phyloP scores from a whole-genome alignment of 2,888 invertebrate species.

The Lydus trimaculatus region DNA sequence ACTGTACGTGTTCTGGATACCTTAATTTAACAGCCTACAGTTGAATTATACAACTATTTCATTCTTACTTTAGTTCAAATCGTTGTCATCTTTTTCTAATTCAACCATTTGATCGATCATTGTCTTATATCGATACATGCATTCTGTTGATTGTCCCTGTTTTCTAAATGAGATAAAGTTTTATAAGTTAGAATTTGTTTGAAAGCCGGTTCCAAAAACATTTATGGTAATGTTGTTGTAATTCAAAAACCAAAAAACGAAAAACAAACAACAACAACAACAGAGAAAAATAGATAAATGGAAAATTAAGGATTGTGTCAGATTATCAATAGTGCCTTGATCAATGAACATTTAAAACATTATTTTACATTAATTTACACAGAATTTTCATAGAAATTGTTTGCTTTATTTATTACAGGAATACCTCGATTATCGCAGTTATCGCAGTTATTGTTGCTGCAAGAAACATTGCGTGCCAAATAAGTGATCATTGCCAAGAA shows the following conservation, averaged over 20 bases:
- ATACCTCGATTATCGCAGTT: too few species aligned
- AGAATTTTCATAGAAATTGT: too few species aligned
- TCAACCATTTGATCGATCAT: slow-evolving; percentile 48
- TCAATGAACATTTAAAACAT: too few species aligned
- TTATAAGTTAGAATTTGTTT: slow-evolving; percentile 37
- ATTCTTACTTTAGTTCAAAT: slow-evolving; percentile 7
- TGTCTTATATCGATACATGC: slow-evolving; percentile 49
- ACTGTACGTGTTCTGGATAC: slow-evolving; percentile 50
- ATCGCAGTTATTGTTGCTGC: too few species aligned
- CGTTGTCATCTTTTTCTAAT: slow-evolving; percentile 22
- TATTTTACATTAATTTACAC: too few species aligned
- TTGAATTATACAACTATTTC: slow-evolving; percentile 22
- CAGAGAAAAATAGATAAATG: neutral
- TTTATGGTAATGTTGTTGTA: slow-evolving; percentile 2
- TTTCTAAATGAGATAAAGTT: slow-evolving; percentile 48
- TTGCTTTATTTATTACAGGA: too few species aligned
- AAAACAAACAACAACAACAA: neutral
- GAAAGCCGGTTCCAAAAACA: slow-evolving; percentile 9
- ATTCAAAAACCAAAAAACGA: neutral
- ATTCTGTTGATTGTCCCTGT: slow-evolving; percentile 50
- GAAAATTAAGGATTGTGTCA: too few species aligned
- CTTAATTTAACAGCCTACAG: slow-evolving; percentile 50
- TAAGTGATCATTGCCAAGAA: too few species aligned
- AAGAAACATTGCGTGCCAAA: too few species aligned
- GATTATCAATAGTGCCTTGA: too few species aligned